These are phyloP conservation scores for Falcaria lacertinaria DNA, from an alignment of 2,888 invertebrate genomes.

Conservation along the genomic window DNA sequence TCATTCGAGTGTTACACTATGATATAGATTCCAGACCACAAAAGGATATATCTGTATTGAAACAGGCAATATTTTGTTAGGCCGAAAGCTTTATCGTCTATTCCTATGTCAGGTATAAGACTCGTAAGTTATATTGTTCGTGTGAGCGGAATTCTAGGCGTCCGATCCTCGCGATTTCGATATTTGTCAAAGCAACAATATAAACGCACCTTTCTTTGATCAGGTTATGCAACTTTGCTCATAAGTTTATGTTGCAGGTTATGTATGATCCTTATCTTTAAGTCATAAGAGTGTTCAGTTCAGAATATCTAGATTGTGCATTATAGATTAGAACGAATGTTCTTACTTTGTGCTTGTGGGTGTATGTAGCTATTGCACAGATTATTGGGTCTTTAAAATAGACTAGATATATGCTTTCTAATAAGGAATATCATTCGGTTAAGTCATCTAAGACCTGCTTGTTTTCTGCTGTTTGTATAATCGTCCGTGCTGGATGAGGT, in stretches of 20 bases:
- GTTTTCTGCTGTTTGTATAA: too few species aligned
- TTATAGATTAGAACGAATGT: too few species aligned
- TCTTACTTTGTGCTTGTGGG: too few species aligned
- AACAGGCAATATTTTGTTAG: slow-evolving; percentile 7
- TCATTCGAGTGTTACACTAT: slow-evolving; percentile 44
- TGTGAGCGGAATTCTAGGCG: slow-evolving; percentile 19
- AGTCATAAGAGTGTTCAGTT: slow-evolving; percentile 36
- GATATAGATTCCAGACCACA: slow-evolving; percentile 43
- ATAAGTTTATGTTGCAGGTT: slow-evolving; percentile 11
- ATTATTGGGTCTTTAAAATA: too few species aligned
- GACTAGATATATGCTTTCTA: too few species aligned
- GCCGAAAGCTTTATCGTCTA: slow-evolving; percentile 13
- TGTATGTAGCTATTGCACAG: too few species aligned
- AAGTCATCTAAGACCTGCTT: too few species aligned
- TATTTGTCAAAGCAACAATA: slow-evolving; percentile 16
- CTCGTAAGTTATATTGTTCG: slow-evolving; percentile 20
- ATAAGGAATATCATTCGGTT: too few species aligned
- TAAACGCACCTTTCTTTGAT: slow-evolving; percentile 16
- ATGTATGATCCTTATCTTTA: slow-evolving; percentile 17
- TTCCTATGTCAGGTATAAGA: slow-evolving; percentile 3
- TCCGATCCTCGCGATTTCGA: slow-evolving; percentile 26
- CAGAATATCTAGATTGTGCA: slow-evolving; percentile 23
- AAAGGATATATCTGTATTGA: slow-evolving; percentile 26
- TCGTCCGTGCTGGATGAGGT: too few species aligned
- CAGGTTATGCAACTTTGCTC: slow-evolving; percentile 8